Percentiles rank a stretch among this genome's conserved stretches.
Evolutionary conservation across 2,888 invertebrate genomes (phyloP).

Genomic region (Patella pellucida): DNA sequence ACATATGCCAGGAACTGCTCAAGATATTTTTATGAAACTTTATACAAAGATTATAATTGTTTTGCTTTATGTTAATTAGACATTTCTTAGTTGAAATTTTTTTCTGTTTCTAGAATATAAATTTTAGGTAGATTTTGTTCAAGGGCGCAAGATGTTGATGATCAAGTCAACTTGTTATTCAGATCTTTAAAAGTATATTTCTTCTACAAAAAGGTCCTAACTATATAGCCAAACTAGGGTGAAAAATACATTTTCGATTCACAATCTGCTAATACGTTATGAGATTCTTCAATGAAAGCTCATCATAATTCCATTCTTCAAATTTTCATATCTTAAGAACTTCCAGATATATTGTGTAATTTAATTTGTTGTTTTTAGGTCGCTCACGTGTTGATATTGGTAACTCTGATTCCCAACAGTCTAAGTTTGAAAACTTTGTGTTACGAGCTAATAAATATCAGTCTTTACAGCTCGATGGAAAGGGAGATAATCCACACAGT

Average conservation of each 20-base stretch:
- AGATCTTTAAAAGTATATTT: not conserved
- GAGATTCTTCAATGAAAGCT: no score
- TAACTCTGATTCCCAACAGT: slow-evolving; percentile 75
- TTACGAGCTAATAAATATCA: slow-evolving; percentile 83
- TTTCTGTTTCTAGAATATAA: no score
- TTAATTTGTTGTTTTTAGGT: slow-evolving; percentile 25
- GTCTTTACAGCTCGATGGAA: slow-evolving; percentile 60
- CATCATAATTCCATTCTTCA: no score
- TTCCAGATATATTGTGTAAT: not conserved
- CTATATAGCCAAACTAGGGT: not conserved
- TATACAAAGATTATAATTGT: no score
- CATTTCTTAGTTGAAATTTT: no score
- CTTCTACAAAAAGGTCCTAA: not conserved
- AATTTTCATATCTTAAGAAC: not conserved
- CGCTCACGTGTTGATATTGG: slow-evolving; percentile 39
- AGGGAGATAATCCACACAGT: not conserved
- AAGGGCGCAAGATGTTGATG: no score
- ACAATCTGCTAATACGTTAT: not conserved
- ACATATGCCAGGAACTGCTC: no score
- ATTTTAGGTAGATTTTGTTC: no score
- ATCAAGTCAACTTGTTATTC: no score
- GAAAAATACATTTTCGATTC: not conserved
- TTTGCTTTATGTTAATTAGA: no score
- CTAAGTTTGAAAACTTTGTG: slow-evolving; percentile 83
- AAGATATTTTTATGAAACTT: no score